Percentiles rank a stretch among this genome's conserved stretches.
These are phyloP conservation scores for Tenualosa ilisha DNA, from an alignment of 2,797 vertebrate species.

Conservation along the genomic window DNA sequence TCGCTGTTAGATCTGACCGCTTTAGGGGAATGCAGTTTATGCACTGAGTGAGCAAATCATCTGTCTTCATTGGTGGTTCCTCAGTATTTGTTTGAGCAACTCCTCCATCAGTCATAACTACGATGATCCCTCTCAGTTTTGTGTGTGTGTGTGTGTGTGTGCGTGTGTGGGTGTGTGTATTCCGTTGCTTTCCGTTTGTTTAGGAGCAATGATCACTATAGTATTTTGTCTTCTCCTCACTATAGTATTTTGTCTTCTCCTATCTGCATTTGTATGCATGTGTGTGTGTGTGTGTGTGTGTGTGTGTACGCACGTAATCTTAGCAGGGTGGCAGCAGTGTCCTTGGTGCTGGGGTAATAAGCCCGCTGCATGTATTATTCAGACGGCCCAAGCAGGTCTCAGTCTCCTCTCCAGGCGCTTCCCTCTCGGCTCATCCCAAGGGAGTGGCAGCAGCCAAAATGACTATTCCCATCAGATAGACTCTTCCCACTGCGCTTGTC, in stretches of 20 bases:
- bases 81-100: neutral
- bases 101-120: neutral
- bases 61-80: neutral
- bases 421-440: slow-evolving; percentile 23
- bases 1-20: neutral
- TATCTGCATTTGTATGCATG: neutral
- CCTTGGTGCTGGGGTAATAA: slow-evolving; percentile 57
- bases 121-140: neutral
- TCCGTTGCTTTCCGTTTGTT: neutral
- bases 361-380: slow-evolving; percentile 60
- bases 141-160: no score
- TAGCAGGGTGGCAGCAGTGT: slow-evolving; percentile 45
- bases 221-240: neutral
- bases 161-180: no score
- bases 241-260: neutral
- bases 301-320: slow-evolving; percentile 43
- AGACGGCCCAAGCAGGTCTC: slow-evolving; percentile 50
- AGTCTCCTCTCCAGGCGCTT: slow-evolving; percentile 12
- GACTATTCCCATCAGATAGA: slow-evolving; percentile 67
- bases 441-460: slow-evolving; percentile 55
- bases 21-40: neutral
- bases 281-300: slow-evolving; percentile 21
- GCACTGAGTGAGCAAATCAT: neutral
- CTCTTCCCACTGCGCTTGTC: slow-evolving; percentile 53
- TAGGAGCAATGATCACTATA: neutral